Evolutionary conservation across 2,888 invertebrate genomes (phyloP), one percentile per base, ranked within the genome.

Genomic region (Mesorhabditis spiculigera): DNA sequence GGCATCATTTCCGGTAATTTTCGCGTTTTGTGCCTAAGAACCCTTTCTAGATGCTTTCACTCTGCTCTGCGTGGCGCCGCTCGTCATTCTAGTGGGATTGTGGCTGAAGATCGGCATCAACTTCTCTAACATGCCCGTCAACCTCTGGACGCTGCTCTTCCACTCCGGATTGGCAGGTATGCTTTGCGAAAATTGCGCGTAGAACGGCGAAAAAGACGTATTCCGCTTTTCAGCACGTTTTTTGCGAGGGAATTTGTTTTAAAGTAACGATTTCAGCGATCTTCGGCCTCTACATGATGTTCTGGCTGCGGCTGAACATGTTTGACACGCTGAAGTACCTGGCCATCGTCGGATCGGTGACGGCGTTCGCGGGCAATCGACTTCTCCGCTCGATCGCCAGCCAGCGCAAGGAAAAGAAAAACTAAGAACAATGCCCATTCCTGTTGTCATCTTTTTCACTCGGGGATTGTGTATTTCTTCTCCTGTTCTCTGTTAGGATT

Each of bases 251-350:
- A 42, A 70, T 70, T 42, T 41, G 13, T 67, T 45, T 43, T 10
- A 5, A 10, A 42, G 28, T 16, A 71, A 79, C 77, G 75, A 77
- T 88, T 88, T 16, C 89, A 92, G 93, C 90, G 44, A 94, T 95
- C 71, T 91, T 97, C 84, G 90, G 89, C 0, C 90, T 98, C 69
- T 97, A 95, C 89, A 91, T 90, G 68, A 87, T 92, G 82, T 94
- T 98, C 89, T 98, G 96, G 95, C 88, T 94, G 80, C 90, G 91
- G 86, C 89, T 97, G 81, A 91, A 94, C 86, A 98, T 98, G 97
- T 98, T 98, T 89, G 91, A 92, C 78, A 95, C 97, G 28, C 89
- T 95, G 82, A 92, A 93, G 81, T 94, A 93, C 89, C 90, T 98
- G 82, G 89, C 92, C 78, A 91, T 93, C 72, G 89, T 97, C 70